phyloP scores from a whole-genome alignment of 2,797 vertebrate genomes.

The Helostoma temminkii region DNA sequence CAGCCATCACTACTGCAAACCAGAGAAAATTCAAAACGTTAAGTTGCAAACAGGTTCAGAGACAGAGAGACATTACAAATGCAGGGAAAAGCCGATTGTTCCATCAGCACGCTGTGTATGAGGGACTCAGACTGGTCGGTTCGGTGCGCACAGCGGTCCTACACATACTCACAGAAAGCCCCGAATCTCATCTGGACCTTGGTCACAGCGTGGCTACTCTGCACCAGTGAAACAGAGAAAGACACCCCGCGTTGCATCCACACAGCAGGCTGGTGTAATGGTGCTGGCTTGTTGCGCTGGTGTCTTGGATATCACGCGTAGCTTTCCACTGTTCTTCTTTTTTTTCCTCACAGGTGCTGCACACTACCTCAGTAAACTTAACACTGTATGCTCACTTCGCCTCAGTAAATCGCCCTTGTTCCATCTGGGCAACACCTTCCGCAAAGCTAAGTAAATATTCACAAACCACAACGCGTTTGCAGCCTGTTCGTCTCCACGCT shows the following conservation, averaged over 20 bases:
- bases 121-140: conserved; percentile 42
- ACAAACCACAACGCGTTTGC: conserved; percentile 43
- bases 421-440: conserved; percentile 45
- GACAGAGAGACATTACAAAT: conserved; percentile 33
- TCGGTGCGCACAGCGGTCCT: conserved; percentile 67
- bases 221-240: conserved; percentile 61
- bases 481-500: conserved; percentile 62
- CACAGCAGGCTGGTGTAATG: conserved; percentile 55
- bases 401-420: conserved; percentile 25
- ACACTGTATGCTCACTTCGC: conserved; percentile 60
- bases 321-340: conserved; percentile 60
- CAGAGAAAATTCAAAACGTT: conserved; percentile 20
- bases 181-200: conserved; percentile 53
- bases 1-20: conserved; percentile 20
- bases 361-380: conserved; percentile 75
- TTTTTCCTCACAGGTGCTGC: conserved; percentile 22
- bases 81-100: conserved; percentile 35
- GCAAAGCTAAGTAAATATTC: conserved; percentile 48
- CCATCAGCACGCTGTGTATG: conserved; percentile 39
- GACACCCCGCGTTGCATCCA: conserved; percentile 64
- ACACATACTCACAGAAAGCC: conserved; percentile 71
- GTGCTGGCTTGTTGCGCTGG: conserved; percentile 75
- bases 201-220: conserved; percentile 57
- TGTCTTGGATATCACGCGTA: conserved; percentile 76
- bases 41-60: conserved; percentile 35